Evolutionary conservation across 1,140 invertebrate species (phyloP).

Genomic region (Odontomachus brunneus): DNA sequence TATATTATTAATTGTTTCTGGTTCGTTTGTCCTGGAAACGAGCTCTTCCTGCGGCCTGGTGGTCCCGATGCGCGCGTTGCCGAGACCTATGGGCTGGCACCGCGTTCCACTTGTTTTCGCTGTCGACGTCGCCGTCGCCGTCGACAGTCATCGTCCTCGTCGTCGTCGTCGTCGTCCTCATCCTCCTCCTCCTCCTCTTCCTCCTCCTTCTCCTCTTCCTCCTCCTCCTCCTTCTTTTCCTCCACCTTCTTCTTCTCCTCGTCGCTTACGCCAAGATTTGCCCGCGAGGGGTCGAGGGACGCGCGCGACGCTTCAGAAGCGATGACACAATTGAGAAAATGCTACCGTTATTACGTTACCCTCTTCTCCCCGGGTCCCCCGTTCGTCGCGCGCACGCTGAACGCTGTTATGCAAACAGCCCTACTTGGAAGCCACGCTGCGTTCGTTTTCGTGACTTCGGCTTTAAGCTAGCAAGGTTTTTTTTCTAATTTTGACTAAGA

Average conservation of each 20-base stretch:
- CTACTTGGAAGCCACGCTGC: conserved; percentile 46
- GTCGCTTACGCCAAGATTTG: conserved; percentile 26
- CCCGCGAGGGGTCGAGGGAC: neutral
- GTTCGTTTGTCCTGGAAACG: conserved; percentile 81
- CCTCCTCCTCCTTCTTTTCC: conserved; percentile 8
- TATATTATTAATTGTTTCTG: conserved; percentile 84
- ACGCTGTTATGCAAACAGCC: conserved; percentile 73
- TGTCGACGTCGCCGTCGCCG: conserved; percentile 50
- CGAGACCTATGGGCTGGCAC: conserved; percentile 70
- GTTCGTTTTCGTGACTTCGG: conserved; percentile 48
- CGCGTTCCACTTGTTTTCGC: conserved; percentile 73
- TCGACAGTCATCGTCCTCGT: conserved; percentile 48
- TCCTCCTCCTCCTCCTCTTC: conserved; percentile 16
- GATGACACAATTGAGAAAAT: conserved; percentile 83
- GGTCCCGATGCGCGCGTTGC: conserved; percentile 76
- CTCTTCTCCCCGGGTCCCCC: conserved; percentile 22
- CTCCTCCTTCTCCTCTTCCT: conserved; percentile 28
- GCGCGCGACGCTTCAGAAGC: conserved; percentile 72
- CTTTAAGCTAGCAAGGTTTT: conserved; percentile 29
- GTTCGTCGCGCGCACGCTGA: conserved; percentile 37
- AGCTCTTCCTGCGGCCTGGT: conserved; percentile 81
- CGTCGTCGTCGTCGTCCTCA: conserved; percentile 51
- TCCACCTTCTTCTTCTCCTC: conserved; percentile 32
- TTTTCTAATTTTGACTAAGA: conserved; percentile 41
- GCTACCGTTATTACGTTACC: conserved; percentile 77